Evolutionary conservation across 2,113 vertebrate genomes (phyloP).

Genomic region (Blennius ocellaris): DNA sequence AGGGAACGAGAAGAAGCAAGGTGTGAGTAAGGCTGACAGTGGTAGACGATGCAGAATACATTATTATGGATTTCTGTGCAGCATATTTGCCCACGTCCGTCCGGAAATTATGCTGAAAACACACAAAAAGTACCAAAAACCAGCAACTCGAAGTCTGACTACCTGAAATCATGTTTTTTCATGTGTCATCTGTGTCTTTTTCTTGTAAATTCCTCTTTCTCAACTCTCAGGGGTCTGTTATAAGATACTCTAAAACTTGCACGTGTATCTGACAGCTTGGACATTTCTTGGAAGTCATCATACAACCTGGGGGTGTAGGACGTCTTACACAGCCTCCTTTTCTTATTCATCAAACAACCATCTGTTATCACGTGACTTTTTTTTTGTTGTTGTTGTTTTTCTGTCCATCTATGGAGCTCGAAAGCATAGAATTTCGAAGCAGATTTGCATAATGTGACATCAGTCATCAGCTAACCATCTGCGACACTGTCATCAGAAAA

Average conservation of each 20-base stretch:
- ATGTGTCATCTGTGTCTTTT: not conserved
- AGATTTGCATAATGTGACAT: constrained; percentile 37
- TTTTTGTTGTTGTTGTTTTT: constrained; percentile 12
- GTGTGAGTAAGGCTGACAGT: constrained; percentile 10
- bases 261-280: not conserved
- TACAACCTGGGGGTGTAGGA: not conserved
- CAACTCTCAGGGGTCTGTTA: not conserved
- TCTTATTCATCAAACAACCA: constrained; percentile 10
- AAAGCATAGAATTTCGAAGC: constrained; percentile 34
- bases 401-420: constrained; percentile 4
- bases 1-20: constrained; percentile 1
- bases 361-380: constrained; percentile 35
- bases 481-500: constrained; percentile 29
- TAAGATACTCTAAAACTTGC: not conserved
- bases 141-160: not conserved
- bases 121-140: not conserved
- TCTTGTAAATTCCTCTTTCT: not conserved
- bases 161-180: not conserved
- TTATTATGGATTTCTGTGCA: constrained; percentile 18
- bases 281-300: not conserved
- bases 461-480: constrained; percentile 51
- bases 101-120: not conserved
- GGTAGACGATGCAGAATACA: constrained; percentile 28
- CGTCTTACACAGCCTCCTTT: not conserved
- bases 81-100: not conserved